phyloP scores from a whole-genome alignment of 2,888 invertebrate genomes.

The Tetramorium bicarinatum region DNA sequence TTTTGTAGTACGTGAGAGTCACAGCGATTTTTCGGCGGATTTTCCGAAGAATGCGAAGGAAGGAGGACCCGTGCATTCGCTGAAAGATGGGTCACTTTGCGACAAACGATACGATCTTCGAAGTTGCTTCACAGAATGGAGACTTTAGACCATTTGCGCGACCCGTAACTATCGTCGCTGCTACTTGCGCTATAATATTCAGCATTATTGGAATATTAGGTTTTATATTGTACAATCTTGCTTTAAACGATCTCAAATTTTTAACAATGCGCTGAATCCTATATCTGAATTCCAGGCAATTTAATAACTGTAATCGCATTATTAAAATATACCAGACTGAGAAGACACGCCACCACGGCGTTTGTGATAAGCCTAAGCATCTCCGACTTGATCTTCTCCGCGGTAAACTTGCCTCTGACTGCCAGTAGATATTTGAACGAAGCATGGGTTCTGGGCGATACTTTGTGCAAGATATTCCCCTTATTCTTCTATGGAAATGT shows the following conservation, averaged over 20 bases:
- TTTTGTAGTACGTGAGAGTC: constrained; percentile 10
- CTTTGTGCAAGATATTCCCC: constrained; percentile 94
- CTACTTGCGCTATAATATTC: constrained; percentile 93
- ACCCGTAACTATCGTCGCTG: constrained; percentile 92
- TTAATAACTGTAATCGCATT: constrained; percentile 93
- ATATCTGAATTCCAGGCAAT: constrained; percentile 90
- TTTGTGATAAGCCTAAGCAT: constrained; percentile 95
- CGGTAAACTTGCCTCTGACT: constrained; percentile 94
- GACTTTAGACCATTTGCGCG: constrained; percentile 88
- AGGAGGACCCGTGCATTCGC: background rate
- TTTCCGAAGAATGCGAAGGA: constrained; percentile 39
- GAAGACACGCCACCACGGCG: constrained; percentile 94
- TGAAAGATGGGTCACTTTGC: constrained; percentile 70
- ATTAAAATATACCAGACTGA: constrained; percentile 92
- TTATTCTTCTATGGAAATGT: constrained; percentile 96
- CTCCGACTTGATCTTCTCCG: constrained; percentile 94
- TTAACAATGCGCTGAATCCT: background rate
- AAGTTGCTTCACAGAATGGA: constrained; percentile 45
- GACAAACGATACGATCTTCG: constrained; percentile 70
- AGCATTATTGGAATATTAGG: constrained; percentile 93
- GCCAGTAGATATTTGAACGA: constrained; percentile 94
- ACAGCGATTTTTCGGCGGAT: background rate
- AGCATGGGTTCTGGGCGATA: constrained; percentile 93
- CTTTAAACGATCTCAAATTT: background rate
- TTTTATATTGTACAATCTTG: constrained; percentile 20